phyloP scores from a whole-genome alignment of 1,140 invertebrate species.

The Tetragnatha versicolor region DNA sequence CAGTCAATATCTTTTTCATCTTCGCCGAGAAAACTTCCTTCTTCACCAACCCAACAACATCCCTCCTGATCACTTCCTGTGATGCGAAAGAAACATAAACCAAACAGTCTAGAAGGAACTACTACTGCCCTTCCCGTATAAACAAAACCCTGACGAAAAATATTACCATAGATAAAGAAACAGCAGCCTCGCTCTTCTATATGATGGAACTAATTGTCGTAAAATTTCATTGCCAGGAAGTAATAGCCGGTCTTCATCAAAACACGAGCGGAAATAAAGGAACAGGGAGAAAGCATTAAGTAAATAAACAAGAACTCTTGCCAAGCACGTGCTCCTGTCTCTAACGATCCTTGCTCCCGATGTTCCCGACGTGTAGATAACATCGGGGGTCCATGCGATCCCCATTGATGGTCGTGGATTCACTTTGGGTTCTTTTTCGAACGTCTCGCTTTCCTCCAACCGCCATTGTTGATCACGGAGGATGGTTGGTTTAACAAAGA shows the following conservation, averaged over 20 bases:
- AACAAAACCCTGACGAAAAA: no score
- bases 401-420: background rate
- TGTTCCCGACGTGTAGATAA: slow-evolving; percentile 2
- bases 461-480: background rate
- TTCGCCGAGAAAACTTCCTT: no score
- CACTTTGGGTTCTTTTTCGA: background rate
- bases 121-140: no score
- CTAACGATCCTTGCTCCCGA: slow-evolving; percentile 33
- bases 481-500: slow-evolving; percentile 13
- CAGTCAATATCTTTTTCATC: no score
- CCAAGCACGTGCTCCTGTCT: slow-evolving; percentile 25
- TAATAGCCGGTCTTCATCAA: no score
- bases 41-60: no score
- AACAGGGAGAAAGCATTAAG: background rate
- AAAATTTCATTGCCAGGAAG: slow-evolving; percentile 26
- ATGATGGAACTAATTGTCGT: slow-evolving; percentile 17
- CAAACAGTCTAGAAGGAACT: no score
- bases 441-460: slow-evolving; percentile 9
- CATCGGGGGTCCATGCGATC: slow-evolving; percentile 16
- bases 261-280: background rate
- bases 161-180: no score
- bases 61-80: no score
- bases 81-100: no score
- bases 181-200: no score
- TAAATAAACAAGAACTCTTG: slow-evolving; percentile 20